Evolutionary conservation across 1,140 invertebrate species (phyloP), one percentile per base, ranked within the genome.

Genomic region (Micrasema longulum): DNA sequence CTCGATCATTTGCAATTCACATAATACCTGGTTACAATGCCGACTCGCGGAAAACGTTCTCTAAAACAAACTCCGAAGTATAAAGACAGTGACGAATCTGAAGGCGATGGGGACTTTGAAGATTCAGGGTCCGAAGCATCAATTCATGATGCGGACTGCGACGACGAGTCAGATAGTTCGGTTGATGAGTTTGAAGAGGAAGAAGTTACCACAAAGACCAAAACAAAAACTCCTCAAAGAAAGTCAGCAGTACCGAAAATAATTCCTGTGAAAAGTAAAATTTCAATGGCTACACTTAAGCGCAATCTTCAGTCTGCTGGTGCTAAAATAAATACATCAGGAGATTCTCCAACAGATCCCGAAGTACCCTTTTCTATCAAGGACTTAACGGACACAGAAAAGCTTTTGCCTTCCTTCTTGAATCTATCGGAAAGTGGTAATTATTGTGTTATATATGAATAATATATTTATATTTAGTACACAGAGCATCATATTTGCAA

Each of bases 401-500:
- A 85, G 76, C 69, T 83, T 26, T 72, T 85, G 50, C 84, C 84
- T 26, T 76, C 82, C 10, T 71, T 82, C 53, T 76, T 85, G 1
- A 83, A 85, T 79, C 78, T 85, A 23, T 85, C 84, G 48, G 84
- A 85, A 78, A 85, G 84, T 81, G 84, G 84, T 85, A 14, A 64
- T 38, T 47, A 14, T 62, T 23, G 10, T 48, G 3, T 6, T 11
- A 48, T 48, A 22, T 14, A 45, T 4, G 12, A 52, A n/a, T 52
- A 20, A 11, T 26, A 52, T 11, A 52, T 5, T n/a, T n/a, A n/a
- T n/a, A n/a, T n/a, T n/a, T n/a, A n/a, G n/a, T n/a, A n/a, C n/a
- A n/a, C n/a, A n/a, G n/a, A n/a, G n/a, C n/a, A n/a, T n/a, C n/a
- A n/a, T n/a, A n/a, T n/a, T n/a, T n/a, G n/a, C n/a, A n/a, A n/a